Conservation (phyloP, 1,140 invertebrate genomes). For the Drosophila persimilis region DNA sequence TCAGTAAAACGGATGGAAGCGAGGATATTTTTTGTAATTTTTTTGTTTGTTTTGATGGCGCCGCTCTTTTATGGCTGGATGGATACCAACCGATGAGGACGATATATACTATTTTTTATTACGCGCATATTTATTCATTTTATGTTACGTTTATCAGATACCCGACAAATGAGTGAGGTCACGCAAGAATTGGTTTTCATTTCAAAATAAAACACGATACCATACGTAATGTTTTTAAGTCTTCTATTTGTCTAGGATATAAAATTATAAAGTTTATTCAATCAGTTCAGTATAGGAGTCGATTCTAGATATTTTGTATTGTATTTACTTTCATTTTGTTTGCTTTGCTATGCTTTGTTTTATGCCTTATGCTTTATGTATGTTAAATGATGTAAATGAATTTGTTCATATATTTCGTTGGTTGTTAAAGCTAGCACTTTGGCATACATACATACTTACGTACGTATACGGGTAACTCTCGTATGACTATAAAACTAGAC, state of each 20-base stretch:
- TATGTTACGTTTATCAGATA: conserved; percentile 9
- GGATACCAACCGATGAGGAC: not conserved
- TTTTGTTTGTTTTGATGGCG: conserved; percentile 12
- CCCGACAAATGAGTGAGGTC: conserved; percentile 23
- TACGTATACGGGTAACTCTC: conserved; percentile 2
- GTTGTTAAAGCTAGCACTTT: conserved; percentile 53
- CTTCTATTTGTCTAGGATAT: conserved; percentile 35
- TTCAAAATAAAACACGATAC: conserved; percentile 26
- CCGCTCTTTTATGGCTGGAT: not conserved
- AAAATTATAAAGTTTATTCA: conserved; percentile 56
- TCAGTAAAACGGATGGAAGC: not conserved
- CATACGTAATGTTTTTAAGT: conserved; percentile 6
- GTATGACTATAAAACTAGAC: conserved; percentile 51
- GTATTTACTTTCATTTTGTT: too few relatives aligned
- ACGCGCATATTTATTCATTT: conserved; percentile 30
- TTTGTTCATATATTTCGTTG: conserved; percentile 49
- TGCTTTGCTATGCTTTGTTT: conserved; percentile 41
- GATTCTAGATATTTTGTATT: not conserved
- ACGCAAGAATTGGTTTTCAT: conserved; percentile 5
- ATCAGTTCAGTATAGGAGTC: conserved; percentile 58
- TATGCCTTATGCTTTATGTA: not conserved
- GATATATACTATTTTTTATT: not conserved
- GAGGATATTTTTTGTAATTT: not conserved
- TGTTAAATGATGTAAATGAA: conserved; percentile 28
- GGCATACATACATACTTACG: conserved; percentile 25